Evolutionary conservation across 2,888 invertebrate genomes (phyloP).

Genomic region (Leucophenga montana): DNA sequence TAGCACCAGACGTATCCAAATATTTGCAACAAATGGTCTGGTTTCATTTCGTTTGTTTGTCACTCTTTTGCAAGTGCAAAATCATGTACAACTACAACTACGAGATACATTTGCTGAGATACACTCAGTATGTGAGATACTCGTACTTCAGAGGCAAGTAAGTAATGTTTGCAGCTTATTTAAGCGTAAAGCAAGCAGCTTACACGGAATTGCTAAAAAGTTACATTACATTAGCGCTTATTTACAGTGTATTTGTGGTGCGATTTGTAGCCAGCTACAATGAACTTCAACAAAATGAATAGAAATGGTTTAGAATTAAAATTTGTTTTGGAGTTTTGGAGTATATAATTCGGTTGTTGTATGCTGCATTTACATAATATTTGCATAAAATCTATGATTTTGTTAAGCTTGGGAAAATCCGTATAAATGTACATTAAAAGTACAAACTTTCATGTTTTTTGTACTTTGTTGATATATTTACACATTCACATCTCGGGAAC

Average conservation of each 20-base stretch:
- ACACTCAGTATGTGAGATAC: background rate
- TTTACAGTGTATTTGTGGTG: background rate
- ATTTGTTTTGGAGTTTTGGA: too few species aligned
- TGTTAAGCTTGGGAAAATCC: too few species aligned
- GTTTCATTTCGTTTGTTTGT: too few species aligned
- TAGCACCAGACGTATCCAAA: background rate
- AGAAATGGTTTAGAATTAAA: background rate
- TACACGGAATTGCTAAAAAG: too few species aligned
- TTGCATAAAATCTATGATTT: too few species aligned
- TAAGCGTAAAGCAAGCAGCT: too few species aligned
- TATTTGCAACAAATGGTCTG: background rate
- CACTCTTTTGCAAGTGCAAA: conserved; percentile 5
- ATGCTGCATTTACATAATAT: too few species aligned
- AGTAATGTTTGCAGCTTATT: background rate
- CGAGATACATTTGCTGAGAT: background rate
- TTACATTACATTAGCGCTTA: too few species aligned
- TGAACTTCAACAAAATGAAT: background rate
- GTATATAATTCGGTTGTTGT: too few species aligned
- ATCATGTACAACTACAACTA: conserved; percentile 9
- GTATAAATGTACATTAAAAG: too few species aligned
- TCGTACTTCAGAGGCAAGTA: background rate
- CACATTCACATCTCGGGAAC: too few species aligned
- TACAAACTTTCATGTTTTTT: too few species aligned
- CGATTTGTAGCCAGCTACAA: background rate
- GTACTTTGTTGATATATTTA: background rate